A percentile compares a stretch with the other conserved stretches of the same genome.
These are phyloP conservation scores for Actias luna DNA, from an alignment of 2,888 invertebrate species.

Conservation along the genomic window DNA sequence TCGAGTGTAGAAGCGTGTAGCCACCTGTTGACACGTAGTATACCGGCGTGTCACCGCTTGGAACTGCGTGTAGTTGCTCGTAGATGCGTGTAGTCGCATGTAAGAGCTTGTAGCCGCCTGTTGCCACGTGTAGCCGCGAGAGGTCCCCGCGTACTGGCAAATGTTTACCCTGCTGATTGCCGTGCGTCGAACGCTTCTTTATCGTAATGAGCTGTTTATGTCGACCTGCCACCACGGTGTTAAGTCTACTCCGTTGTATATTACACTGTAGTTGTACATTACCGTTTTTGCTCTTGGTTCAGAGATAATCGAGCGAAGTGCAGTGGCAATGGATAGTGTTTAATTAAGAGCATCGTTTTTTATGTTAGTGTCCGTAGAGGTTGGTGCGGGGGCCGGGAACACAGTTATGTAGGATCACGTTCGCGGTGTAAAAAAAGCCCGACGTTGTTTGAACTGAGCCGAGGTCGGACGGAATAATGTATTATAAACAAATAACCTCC, in stretches of 20 bases:
- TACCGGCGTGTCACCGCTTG: no score
- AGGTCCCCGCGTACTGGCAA: constrained; percentile 15
- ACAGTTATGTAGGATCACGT: constrained; percentile 54
- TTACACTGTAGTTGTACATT: background rate
- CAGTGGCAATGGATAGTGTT: background rate
- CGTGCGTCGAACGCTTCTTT: constrained; percentile 42
- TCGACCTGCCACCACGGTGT: constrained; percentile 20
- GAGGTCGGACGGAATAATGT: constrained; percentile 44
- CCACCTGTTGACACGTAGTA: no score
- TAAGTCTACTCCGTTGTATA: background rate
- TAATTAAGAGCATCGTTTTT: background rate
- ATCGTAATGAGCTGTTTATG: constrained; percentile 53
- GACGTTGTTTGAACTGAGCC: constrained; percentile 40
- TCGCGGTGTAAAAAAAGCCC: constrained; percentile 47
- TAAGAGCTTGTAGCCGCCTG: no score
- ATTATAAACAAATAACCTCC: constrained; percentile 51
- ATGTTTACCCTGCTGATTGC: constrained; percentile 38
- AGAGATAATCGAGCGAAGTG: background rate
- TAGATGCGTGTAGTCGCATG: no score
- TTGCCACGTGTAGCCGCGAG: background rate
- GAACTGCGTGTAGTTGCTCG: no score
- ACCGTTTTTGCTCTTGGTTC: background rate
- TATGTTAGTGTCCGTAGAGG: constrained; percentile 11
- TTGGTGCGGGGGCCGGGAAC: constrained; percentile 22
- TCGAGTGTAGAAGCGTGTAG: no score